Percentiles rank a stretch among this genome's conserved stretches.
phyloP scores from a whole-genome alignment of 2,113 vertebrate genomes.

The Lamprotornis superbus region DNA sequence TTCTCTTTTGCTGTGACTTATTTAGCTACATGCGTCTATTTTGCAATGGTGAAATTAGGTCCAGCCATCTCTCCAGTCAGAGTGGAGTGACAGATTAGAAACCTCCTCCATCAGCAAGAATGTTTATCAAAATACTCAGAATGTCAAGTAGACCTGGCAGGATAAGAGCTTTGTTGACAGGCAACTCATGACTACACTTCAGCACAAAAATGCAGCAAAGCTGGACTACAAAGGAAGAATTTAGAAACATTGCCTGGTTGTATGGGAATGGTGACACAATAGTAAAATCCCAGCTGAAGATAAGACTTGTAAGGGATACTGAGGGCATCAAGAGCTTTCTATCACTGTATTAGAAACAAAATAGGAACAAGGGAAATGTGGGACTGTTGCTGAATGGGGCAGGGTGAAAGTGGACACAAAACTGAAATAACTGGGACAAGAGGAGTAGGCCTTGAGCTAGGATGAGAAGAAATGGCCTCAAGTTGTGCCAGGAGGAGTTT shows the following conservation, averaged over 20 bases:
- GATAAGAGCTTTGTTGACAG: neutral
- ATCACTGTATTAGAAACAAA: neutral
- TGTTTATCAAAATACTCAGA: neutral
- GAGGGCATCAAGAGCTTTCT: neutral
- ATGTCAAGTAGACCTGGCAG: neutral
- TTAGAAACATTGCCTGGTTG: neutral
- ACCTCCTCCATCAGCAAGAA: neutral
- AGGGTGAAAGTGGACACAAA: neutral
- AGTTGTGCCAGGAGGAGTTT: neutral
- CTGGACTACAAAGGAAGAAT: neutral
- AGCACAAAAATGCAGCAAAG: neutral
- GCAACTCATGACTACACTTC: neutral
- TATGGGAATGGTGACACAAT: neutral
- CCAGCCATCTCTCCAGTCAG: neutral
- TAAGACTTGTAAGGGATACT: neutral
- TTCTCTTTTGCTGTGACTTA: neutral
- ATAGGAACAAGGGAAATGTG: neutral
- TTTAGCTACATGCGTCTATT: neutral
- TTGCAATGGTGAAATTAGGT: neutral
- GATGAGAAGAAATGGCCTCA: neutral
- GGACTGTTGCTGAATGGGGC: neutral
- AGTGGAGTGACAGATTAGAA: neutral
- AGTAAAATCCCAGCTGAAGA: neutral
- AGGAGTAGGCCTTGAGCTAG: neutral
- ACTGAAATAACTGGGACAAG: accelerated